These are phyloP conservation scores for Zosterops japonicus DNA, from an alignment of 2,113 vertebrate genomes.

Conservation along the genomic window DNA sequence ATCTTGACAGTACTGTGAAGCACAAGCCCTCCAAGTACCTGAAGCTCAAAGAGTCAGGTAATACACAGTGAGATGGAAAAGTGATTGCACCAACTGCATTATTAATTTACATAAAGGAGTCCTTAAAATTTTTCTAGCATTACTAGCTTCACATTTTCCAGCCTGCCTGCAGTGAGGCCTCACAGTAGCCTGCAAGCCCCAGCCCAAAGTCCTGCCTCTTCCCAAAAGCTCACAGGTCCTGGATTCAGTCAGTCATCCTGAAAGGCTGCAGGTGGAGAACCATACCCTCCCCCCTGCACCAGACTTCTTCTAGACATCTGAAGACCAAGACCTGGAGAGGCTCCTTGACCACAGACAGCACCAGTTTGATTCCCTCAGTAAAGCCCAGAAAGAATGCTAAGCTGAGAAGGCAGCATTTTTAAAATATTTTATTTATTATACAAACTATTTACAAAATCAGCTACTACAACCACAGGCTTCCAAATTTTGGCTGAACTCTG, in stretches of 20 bases:
- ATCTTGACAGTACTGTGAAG: not conserved
- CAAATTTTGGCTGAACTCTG: slow-evolving; percentile 53
- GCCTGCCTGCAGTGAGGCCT: not conserved
- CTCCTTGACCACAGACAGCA: not conserved
- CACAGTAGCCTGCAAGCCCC: not conserved
- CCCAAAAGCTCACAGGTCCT: not conserved
- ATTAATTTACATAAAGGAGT: not conserved
- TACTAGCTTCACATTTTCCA: not conserved
- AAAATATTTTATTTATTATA: slow-evolving; percentile 78
- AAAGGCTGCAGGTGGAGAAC: not conserved
- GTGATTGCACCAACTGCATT: not conserved
- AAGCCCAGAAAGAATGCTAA: not conserved
- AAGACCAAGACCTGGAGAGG: not conserved
- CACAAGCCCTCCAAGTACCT: not conserved
- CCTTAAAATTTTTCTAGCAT: not conserved
- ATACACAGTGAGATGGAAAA: not conserved
- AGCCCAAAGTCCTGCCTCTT: not conserved
- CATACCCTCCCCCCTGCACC: not conserved
- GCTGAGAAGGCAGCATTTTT: slow-evolving; percentile 33
- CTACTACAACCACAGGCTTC: slow-evolving; percentile 58
- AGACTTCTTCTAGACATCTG: not conserved
- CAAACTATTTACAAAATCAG: slow-evolving; percentile 80
- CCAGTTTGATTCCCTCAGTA: not conserved
- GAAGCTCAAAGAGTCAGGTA: not conserved
- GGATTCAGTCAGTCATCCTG: not conserved